These are phyloP conservation scores for Progne subis DNA, from an alignment of 2,113 vertebrate genomes.

Conservation along the genomic window DNA sequence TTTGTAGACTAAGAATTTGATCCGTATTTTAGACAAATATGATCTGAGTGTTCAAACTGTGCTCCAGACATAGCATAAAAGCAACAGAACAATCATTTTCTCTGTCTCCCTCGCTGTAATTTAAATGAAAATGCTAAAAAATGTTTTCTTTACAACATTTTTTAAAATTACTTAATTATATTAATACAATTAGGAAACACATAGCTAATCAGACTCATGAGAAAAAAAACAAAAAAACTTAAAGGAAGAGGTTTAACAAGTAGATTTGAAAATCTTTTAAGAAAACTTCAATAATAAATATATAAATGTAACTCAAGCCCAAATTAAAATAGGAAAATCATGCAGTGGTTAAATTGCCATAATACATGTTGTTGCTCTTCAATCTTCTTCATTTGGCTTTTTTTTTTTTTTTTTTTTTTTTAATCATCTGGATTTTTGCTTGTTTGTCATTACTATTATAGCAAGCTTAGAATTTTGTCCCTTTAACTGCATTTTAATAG, in stretches of 20 bases:
- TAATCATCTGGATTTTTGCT: constrained; percentile 56
- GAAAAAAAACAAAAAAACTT: constrained; percentile 7
- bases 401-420: neutral
- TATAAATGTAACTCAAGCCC: constrained; percentile 55
- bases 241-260: constrained; percentile 48
- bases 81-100: constrained; percentile 47
- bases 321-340: constrained; percentile 72
- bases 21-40: neutral
- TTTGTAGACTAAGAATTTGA: neutral
- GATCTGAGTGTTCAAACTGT: neutral
- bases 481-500: constrained; percentile 93
- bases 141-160: constrained; percentile 59
- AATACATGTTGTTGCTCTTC: constrained; percentile 66
- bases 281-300: constrained; percentile 51
- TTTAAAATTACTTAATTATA: constrained; percentile 27
- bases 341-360: constrained; percentile 79
- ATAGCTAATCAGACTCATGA: constrained; percentile 7
- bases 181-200: constrained; percentile 39
- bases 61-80: neutral
- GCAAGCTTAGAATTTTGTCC: constrained; percentile 80
- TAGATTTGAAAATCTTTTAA: constrained; percentile 33
- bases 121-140: constrained; percentile 67
- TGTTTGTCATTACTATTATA: constrained; percentile 60
- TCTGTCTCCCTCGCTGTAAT: constrained; percentile 15
- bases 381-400: neutral